Percentiles rank a stretch among this genome's conserved stretches.
Conservation (phyloP, 2,797 vertebrate genomes). For the Onychomys arenicola region DNA sequence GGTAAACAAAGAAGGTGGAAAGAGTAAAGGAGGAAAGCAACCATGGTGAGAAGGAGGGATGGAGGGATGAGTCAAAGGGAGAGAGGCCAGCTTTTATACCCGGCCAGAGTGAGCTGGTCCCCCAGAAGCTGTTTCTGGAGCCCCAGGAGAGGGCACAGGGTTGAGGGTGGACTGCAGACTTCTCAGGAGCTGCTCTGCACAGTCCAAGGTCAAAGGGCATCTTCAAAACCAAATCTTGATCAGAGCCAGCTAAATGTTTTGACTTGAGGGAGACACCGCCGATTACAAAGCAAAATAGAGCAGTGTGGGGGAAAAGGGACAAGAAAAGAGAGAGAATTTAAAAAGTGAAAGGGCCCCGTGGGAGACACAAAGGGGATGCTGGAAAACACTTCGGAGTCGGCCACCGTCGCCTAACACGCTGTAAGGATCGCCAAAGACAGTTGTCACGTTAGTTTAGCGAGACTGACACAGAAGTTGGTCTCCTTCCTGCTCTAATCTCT, state of each 20-base stretch:
- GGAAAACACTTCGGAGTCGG: conserved; percentile 90
- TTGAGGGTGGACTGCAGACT: conserved; percentile 81
- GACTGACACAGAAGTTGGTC: conserved; percentile 90
- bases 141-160: conserved; percentile 63
- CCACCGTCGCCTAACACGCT: conserved; percentile 91
- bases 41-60: background rate
- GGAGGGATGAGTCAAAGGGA: background rate
- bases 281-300: conserved; percentile 89
- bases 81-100: background rate
- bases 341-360: conserved; percentile 71
- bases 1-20: background rate
- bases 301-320: conserved; percentile 86
- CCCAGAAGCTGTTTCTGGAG: conserved; percentile 24
- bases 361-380: conserved; percentile 88
- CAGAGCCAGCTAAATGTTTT: conserved; percentile 90
- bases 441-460: conserved; percentile 93
- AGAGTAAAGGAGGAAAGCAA: background rate
- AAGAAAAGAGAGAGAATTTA: conserved; percentile 84
- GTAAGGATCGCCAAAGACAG: conserved; percentile 91
- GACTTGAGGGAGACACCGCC: conserved; percentile 89
- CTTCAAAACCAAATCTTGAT: conserved; percentile 90
- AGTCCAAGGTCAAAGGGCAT: conserved; percentile 87
- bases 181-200: conserved; percentile 84
- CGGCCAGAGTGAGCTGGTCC: background rate
- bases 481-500: conserved; percentile 91